A percentile compares a stretch with the other conserved stretches of the same genome.
phyloP scores from a whole-genome alignment of 2,888 invertebrate species.

The Ormyrus nitidulus region DNA sequence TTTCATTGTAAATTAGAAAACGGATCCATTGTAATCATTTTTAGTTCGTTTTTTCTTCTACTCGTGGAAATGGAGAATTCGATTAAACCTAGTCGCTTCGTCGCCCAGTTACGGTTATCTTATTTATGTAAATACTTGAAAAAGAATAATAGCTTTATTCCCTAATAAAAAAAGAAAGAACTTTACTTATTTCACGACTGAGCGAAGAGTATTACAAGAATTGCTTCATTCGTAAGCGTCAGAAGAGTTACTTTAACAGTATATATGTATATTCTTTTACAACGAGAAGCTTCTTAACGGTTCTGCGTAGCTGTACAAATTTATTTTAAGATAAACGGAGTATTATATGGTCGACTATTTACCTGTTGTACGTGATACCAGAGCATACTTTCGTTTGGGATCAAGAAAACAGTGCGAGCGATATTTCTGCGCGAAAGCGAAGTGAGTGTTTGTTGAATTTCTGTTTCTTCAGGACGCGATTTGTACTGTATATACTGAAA shows the following conservation, averaged over 20 bases:
- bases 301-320: neutral
- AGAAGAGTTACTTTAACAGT: neutral
- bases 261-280: neutral
- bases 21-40: constrained; percentile 1
- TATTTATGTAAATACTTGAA: constrained; percentile 13
- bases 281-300: neutral
- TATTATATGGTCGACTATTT: constrained; percentile 2
- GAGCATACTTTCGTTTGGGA: neutral
- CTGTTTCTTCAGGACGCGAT: constrained; percentile 4
- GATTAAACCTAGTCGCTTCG: constrained; percentile 10
- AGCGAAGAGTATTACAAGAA: neutral
- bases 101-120: constrained; percentile 7
- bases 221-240: no score
- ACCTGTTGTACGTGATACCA: neutral
- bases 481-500: constrained; percentile 50
- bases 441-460: constrained; percentile 5
- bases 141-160: constrained; percentile 9
- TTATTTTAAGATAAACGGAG: neutral
- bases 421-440: neutral
- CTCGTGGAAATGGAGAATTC: neutral
- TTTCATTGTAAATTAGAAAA: constrained; percentile 18
- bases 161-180: neutral
- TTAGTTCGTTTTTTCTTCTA: constrained; percentile 9
- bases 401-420: neutral
- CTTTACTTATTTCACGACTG: neutral